Base-by-base conservation (phyloP, 2,888 invertebrate genomes). In the Orchestes rusci region DNA sequence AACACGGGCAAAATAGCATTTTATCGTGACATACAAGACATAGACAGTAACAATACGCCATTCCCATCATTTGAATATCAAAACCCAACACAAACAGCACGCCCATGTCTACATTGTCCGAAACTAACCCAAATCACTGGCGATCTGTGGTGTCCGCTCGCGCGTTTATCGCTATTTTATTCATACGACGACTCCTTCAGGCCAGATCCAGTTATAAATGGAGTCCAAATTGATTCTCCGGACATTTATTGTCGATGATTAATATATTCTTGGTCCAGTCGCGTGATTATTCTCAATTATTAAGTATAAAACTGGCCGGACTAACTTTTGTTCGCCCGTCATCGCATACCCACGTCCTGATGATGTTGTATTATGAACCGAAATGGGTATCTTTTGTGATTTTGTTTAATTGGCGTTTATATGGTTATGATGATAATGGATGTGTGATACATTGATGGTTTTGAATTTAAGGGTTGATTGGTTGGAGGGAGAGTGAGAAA, bases 151-250 rank as follows among this genome's bases (percentile, higher is more conserved):
- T 54, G 42, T 52, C 39, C 53, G 57, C 52, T n/a, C n/a, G 57
- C 52, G 53, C 62, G 59, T 65, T 37, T 66, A 67, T 66, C 62
- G 66, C 62, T 66, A 62, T 67, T 67, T 67, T 67, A 67, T 67
- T 67, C 67, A 67, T 65, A 62, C 56, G 60, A 60, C 60, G 57
- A 59, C 57, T 61, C 59, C 62, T 60, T 61, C 54, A 61, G 57
- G 54, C 59, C 53, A 59, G 59, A 61, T 62, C 64, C 61, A 58
- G 63, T 63, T 63, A 66, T 66, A 64, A 66, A 67, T 66, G 65
- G 64, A 59, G 59, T 53, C 56, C 60, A 63, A 63, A 64, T 64
- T 64, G 63, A 63, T 62, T 60, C 51, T 39, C 47, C 55, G 51
- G 56, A 56, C 56, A 53, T 57, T 57, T 64, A 64, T 63, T 62